Evolutionary conservation across 2,888 invertebrate species (phyloP).

Genomic region (Lepeophtheirus nordmannii): DNA sequence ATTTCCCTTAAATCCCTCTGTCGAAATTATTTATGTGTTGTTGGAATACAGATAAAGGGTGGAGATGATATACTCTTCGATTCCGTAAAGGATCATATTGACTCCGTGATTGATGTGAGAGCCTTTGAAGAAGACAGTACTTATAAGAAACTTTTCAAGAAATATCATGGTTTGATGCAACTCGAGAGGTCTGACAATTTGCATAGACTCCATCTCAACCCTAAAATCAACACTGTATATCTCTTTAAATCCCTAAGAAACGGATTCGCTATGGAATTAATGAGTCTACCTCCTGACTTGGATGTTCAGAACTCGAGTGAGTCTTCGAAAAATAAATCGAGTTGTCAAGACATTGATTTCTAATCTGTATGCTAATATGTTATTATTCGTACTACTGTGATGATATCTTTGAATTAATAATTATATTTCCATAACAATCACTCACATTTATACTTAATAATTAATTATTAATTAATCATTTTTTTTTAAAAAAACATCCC

Average conservation of each 20-base stretch:
- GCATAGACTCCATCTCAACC: not conserved
- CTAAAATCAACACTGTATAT: not conserved
- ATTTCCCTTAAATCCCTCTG: constrained; percentile 3
- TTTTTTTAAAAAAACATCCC: not conserved
- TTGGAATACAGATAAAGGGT: not conserved
- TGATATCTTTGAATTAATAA: not conserved
- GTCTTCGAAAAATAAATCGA: not conserved
- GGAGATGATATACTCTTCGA: not conserved
- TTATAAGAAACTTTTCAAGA: not conserved
- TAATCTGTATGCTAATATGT: not conserved
- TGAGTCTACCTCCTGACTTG: constrained; percentile 1
- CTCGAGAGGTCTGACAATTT: not conserved
- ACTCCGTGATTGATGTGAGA: not conserved
- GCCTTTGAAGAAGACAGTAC: not conserved
- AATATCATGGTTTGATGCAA: not conserved
- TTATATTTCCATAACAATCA: not conserved
- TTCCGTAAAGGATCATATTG: not conserved
- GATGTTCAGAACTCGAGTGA: not conserved
- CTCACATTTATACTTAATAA: not conserved
- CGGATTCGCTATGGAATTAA: not conserved
- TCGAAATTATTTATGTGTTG: not conserved
- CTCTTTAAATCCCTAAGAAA: not conserved
- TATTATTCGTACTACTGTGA: not conserved
- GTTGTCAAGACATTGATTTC: not conserved
- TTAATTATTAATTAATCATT: too few species aligned